phyloP scores from a whole-genome alignment of 1,140 invertebrate species.

The Halictus rubicundus region DNA sequence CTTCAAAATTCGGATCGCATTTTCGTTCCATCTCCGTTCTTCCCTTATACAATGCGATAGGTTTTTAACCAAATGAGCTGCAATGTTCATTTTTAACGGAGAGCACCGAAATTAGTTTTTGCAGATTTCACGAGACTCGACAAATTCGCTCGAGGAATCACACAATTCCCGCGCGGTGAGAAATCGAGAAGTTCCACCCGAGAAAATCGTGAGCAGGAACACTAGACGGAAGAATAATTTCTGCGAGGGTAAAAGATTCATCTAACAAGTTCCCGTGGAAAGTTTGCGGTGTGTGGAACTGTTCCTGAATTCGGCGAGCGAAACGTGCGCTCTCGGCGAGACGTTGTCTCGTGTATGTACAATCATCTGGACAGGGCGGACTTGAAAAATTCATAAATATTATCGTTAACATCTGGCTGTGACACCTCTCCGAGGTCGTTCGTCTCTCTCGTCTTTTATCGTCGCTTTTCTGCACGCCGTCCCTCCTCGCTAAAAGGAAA shows the following conservation, averaged over 20 bases:
- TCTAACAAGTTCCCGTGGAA: background rate
- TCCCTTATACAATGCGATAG: no score
- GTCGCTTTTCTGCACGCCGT: background rate
- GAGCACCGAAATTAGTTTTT: no score
- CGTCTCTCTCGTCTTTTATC: constrained; percentile 13
- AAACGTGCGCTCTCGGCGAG: background rate
- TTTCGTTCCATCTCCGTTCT: no score
- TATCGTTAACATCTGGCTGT: constrained; percentile 38
- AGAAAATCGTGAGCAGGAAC: no score
- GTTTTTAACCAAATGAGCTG: no score
- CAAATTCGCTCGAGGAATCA: no score
- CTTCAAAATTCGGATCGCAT: no score
- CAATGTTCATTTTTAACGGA: no score
- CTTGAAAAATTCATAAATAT: constrained; percentile 44
- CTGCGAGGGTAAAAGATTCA: background rate
- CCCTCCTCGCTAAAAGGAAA: background rate
- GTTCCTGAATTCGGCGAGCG: background rate
- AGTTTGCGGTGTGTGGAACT: background rate
- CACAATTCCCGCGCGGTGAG: no score
- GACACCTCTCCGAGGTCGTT: constrained; percentile 15
- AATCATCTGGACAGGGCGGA: background rate
- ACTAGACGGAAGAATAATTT: background rate
- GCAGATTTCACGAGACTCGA: no score
- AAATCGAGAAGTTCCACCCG: no score
- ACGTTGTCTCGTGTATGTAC: background rate